phyloP scores from a whole-genome alignment of 2,797 vertebrate species.

The Paedocypris micromegethes region DNA sequence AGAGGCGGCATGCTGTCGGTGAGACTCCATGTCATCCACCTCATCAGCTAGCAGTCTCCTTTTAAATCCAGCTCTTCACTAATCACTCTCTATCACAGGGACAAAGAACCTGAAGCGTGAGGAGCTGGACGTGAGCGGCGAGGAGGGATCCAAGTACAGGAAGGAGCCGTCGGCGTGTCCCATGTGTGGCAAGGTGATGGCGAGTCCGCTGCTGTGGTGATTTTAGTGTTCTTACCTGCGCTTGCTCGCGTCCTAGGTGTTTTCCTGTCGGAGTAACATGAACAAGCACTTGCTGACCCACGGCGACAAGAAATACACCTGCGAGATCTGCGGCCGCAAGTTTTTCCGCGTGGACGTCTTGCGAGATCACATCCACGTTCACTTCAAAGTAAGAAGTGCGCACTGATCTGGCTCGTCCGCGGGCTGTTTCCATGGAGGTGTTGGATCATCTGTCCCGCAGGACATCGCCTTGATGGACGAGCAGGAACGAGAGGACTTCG shows the following conservation, averaged over 20 bases:
- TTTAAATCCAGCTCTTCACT: background rate
- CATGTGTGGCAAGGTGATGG: slow-evolving; percentile 88
- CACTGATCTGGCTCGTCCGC: no score
- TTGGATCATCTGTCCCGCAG: slow-evolving; percentile 56
- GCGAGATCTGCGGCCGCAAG: slow-evolving; percentile 96
- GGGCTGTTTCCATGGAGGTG: no score
- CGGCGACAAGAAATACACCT: slow-evolving; percentile 98
- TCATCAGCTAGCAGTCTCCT: no score
- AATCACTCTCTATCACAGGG: slow-evolving; percentile 61
- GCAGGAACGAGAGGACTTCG: slow-evolving; percentile 90
- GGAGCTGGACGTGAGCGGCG: slow-evolving; percentile 82
- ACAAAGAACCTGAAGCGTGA: slow-evolving; percentile 89
- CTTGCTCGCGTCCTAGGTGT: slow-evolving; percentile 68
- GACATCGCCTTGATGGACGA: slow-evolving; percentile 98
- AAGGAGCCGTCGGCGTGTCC: slow-evolving; percentile 96
- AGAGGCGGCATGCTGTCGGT: slow-evolving; percentile 89
- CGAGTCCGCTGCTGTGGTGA: no score
- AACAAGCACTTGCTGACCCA: slow-evolving; percentile 98
- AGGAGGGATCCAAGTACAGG: slow-evolving; percentile 88
- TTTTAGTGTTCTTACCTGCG: no score
- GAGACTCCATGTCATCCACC: slow-evolving; percentile 34
- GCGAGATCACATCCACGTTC: slow-evolving; percentile 96
- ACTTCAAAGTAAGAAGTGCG: slow-evolving; percentile 84
- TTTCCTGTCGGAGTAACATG: slow-evolving; percentile 98
- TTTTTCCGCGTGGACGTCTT: slow-evolving; percentile 98